Percentiles rank a stretch among this genome's conserved stretches.
Conservation (phyloP, 2,797 vertebrate species). For the Enteromius viviparus region DNA sequence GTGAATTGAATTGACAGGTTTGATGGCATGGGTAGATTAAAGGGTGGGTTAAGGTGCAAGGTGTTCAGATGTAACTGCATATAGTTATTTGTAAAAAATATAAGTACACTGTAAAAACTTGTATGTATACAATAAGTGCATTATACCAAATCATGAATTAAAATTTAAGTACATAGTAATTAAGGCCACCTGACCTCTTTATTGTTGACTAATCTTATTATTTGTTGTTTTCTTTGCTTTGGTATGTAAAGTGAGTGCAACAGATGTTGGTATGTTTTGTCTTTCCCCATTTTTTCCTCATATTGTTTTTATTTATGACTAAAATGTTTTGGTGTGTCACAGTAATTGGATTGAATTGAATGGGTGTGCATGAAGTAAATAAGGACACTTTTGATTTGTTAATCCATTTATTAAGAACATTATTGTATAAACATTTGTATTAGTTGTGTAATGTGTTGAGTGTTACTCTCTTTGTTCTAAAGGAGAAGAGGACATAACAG, state of each 20-base stretch:
- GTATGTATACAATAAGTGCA: too few relatives aligned
- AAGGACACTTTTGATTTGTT: too few relatives aligned
- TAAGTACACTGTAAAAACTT: too few relatives aligned
- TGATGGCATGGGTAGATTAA: too few relatives aligned
- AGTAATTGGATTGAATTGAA: background rate
- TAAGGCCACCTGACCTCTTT: too few relatives aligned
- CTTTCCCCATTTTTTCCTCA: background rate
- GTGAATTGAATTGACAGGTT: too few relatives aligned
- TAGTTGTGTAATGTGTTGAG: background rate
- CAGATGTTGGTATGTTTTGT: conserved; percentile 81
- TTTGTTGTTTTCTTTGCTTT: conserved; percentile 54
- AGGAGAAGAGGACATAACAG: conserved; percentile 81
- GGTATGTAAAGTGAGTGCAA: conserved; percentile 72
- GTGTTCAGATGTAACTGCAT: too few relatives aligned
- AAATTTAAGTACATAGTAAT: too few relatives aligned
- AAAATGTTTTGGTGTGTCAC: background rate
- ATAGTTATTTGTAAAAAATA: too few relatives aligned
- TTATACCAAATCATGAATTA: too few relatives aligned
- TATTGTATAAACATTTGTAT: background rate
- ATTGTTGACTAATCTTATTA: background rate
- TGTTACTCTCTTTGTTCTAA: conserved; percentile 54
- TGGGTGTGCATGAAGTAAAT: background rate
- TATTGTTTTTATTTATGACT: background rate
- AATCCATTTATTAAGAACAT: background rate
- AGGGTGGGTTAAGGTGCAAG: too few relatives aligned